Percentiles rank a stretch among this genome's conserved stretches.
phyloP scores from a whole-genome alignment of 2,113 vertebrate species.

The Microcebus griseorufus region DNA sequence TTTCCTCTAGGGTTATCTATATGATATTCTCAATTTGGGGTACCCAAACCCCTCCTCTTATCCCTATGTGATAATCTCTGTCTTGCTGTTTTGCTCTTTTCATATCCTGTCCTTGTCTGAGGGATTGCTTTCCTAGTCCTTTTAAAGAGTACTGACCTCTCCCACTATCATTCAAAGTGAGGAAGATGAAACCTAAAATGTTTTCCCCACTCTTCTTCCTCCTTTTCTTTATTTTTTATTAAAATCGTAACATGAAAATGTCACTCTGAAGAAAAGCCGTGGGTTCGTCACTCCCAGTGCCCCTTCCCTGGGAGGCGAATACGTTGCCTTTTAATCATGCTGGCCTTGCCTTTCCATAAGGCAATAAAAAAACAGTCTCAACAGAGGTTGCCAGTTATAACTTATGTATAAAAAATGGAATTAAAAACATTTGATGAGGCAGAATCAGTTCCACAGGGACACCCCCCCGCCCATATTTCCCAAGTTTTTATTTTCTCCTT shows the following conservation, averaged over 20 bases:
- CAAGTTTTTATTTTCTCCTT: constrained; percentile 61
- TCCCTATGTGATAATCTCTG: neutral
- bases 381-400: constrained; percentile 71
- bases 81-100: neutral
- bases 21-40: neutral
- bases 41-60: neutral
- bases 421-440: constrained; percentile 73
- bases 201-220: constrained; percentile 27
- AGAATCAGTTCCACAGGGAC: constrained; percentile 39
- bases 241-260: constrained; percentile 73
- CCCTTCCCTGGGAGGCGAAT: constrained; percentile 65
- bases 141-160: constrained; percentile 14
- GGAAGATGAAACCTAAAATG: constrained; percentile 49
- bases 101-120: constrained; percentile 38
- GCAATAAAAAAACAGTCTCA: constrained; percentile 75
- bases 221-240: constrained; percentile 73
- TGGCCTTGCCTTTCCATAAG: constrained; percentile 71
- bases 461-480: constrained; percentile 11
- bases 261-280: constrained; percentile 72
- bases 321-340: constrained; percentile 68
- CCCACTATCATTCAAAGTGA: constrained; percentile 6
- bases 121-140: neutral
- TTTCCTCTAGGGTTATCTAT: neutral
- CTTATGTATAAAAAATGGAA: constrained; percentile 74
- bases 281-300: constrained; percentile 59